Percentiles rank a stretch among this genome's conserved stretches.
Conservation (phyloP, 2,797 vertebrate genomes). For the Mormyrops attenuatus region DNA sequence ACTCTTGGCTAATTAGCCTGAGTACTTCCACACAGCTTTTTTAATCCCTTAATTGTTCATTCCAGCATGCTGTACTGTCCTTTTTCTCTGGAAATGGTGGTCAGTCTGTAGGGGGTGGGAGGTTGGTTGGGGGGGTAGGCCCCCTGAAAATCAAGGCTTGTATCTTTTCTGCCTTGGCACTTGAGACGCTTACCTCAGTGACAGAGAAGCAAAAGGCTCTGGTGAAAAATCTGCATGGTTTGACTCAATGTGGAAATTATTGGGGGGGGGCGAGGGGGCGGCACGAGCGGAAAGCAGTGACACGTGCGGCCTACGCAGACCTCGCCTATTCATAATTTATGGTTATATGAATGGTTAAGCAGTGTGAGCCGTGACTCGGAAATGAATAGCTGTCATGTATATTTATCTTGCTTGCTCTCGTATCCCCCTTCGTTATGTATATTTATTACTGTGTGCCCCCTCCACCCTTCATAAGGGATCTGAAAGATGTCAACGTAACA, state of each 20-base stretch:
- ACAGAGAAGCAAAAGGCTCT: constrained; percentile 17
- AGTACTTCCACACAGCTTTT: not conserved
- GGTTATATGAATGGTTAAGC: constrained; percentile 40
- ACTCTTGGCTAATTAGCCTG: constrained; percentile 4
- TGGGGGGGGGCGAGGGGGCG: not conserved
- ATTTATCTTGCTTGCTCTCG: constrained; percentile 25
- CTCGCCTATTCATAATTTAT: constrained; percentile 47
- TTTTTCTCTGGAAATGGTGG: not conserved
- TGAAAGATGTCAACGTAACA: not conserved
- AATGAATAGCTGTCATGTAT: constrained; percentile 42
- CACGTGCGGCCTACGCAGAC: not conserved
- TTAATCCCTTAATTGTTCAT: not conserved
- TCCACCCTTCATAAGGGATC: not conserved
- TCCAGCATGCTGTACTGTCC: not conserved
- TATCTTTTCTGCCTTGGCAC: not conserved
- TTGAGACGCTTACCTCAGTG: not conserved
- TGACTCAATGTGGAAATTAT: not conserved
- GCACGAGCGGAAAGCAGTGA: not conserved
- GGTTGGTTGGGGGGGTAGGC: not conserved
- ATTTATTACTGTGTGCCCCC: constrained; percentile 22
- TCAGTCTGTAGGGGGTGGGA: not conserved
- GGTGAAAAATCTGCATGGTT: constrained; percentile 27
- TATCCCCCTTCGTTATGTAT: not conserved
- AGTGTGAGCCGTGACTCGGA: constrained; percentile 28
- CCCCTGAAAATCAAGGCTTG: not conserved